These are phyloP conservation scores for Ptilodon capucinus DNA, from an alignment of 2,888 invertebrate genomes.

Conservation along the genomic window DNA sequence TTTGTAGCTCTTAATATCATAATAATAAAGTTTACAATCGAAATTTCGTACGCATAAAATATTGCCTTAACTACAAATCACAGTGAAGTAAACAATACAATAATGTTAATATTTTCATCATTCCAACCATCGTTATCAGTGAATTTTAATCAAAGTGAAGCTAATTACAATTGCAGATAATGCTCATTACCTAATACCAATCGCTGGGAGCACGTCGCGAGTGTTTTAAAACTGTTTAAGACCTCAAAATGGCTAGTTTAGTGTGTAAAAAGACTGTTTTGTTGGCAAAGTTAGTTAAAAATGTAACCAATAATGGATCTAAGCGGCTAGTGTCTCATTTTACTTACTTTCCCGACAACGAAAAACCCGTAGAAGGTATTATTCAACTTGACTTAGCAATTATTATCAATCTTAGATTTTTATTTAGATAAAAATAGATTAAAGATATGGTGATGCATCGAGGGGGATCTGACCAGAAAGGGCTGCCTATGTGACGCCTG, in stretches of 20 bases:
- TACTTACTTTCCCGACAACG: constrained; percentile 83
- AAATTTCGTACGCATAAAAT: background rate
- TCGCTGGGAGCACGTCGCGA: constrained; percentile 19
- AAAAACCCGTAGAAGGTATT: constrained; percentile 76
- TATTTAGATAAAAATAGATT: no score
- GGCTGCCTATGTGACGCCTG: no score
- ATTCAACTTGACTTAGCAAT: no score
- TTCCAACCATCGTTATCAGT: constrained; percentile 39
- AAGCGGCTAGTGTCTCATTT: constrained; percentile 82
- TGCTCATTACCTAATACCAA: constrained; percentile 57
- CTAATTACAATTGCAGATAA: constrained; percentile 77
- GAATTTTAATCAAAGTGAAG: constrained; percentile 53
- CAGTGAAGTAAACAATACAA: background rate
- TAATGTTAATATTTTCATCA: constrained; percentile 33
- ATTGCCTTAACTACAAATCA: background rate
- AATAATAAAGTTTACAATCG: background rate
- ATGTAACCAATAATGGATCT: constrained; percentile 52
- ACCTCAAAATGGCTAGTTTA: constrained; percentile 56
- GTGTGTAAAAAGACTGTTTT: constrained; percentile 48
- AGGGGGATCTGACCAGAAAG: no score
- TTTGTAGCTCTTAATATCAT: background rate
- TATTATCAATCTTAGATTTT: no score
- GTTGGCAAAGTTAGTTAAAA: constrained; percentile 54
- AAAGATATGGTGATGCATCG: no score
- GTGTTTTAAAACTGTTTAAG: constrained; percentile 16